These are phyloP conservation scores for Mus musculus DNA, from an alignment of 2,113 vertebrate genomes.

Conservation along the genomic window GRCm39 chr2:25354501-25355000, in stretches of 20 bases:
- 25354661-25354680: background rate
- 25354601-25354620: background rate
- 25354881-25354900: background rate
- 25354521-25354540: background rate
- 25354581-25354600: background rate
- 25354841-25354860: background rate
- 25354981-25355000: background rate
- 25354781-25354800: background rate
- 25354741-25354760: background rate
- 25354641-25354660: too few relatives aligned
- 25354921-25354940: too few relatives aligned
- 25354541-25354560: background rate
- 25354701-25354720: background rate
- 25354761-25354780: background rate
- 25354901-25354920: background rate
- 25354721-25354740: constrained; percentile 45
- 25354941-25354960: background rate
- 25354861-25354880: background rate
- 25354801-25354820: background rate
- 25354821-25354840: background rate
- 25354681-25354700: constrained; percentile 20
- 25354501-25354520: background rate
- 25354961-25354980: too few relatives aligned
- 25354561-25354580: background rate
- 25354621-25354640: background rate